phyloP scores from a whole-genome alignment of 2,113 vertebrate species.

The Protobothrops mucrosquamatus region DNA sequence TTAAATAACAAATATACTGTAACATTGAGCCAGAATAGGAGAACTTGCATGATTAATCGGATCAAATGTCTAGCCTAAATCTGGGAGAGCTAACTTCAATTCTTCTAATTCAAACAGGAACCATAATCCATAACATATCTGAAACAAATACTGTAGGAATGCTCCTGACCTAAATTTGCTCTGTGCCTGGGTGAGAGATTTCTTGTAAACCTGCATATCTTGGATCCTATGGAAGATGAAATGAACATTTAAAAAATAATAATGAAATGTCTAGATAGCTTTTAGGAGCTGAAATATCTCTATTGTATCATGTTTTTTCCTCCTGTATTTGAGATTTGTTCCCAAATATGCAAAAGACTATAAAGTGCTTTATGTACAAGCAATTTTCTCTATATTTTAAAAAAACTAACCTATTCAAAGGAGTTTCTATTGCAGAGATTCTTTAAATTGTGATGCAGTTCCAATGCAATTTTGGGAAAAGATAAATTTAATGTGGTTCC shows the following conservation, averaged over 20 bases:
- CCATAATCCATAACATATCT: not conserved
- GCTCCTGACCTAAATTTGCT: not conserved
- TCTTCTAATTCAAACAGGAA: not conserved
- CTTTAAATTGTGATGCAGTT: not conserved
- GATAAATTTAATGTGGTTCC: not conserved
- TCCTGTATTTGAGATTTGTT: not conserved
- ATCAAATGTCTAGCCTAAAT: not conserved
- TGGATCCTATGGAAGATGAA: no score
- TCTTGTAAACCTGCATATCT: not conserved
- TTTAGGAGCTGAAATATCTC: not conserved
- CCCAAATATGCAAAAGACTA: not conserved
- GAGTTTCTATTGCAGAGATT: not conserved
- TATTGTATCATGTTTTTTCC: not conserved
- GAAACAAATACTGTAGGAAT: not conserved
- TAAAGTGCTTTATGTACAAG: not conserved
- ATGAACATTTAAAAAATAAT: not conserved
- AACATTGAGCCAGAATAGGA: not conserved
- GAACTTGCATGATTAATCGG: not conserved
- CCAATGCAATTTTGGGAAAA: not conserved
- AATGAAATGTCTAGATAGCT: not conserved
- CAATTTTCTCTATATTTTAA: not conserved
- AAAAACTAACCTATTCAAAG: not conserved
- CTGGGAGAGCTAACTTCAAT: not conserved
- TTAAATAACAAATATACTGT: rapidly evolving
- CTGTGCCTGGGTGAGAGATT: not conserved